Base-by-base conservation (phyloP, 1,140 invertebrate species). In the Charaxes varanes region DNA sequence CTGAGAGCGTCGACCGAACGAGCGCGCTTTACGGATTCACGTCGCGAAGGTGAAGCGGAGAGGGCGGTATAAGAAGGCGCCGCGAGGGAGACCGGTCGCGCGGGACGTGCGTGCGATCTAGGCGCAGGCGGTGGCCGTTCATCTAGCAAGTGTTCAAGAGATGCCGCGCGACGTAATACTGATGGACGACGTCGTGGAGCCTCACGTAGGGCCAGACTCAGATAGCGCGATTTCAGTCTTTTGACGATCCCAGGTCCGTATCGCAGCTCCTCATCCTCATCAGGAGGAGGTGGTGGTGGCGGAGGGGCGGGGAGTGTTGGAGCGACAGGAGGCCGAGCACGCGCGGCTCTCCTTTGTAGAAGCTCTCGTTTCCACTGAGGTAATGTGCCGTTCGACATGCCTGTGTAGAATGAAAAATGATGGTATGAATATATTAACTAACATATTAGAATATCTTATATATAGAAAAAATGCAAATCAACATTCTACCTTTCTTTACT, bases 201-300 rank as follows among this genome's bases (percentile, higher is more conserved):
- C 51, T 93, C 91, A 4, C 93, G 85, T 31, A 94, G 74, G 1
- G 93, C 92, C 19, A 96, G 84, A 62, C 91, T 94, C 38, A 96
- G 86, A 69, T 95, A 96, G 56, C 93, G 91, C 62, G 92, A 92
- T 62, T 93, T 90, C 24, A 96, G 85, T 60, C 91, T 92, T 53
- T 92, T 94, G 2, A 97, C 95, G 59, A 97, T 96, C 4, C 95
- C 95, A 5, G 95, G 95, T 0, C 95, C 95, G 82, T 97, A 97
- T 53, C 92, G 90, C 10, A 96, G 73, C 61, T 96, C 94, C 79
- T 95, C 93, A 85, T 89, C 45, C 85, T 87, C 84, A 35, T 67
- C 72, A 30, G 80, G 69, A 19, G 56, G 50, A 11, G 44, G 85
- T 64, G 44, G 53, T 32, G 61, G 46, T 12, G 62, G 61, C 12